These are phyloP conservation scores for Xestobium rufovillosum DNA, from an alignment of 2,888 invertebrate genomes.

Conservation along the genomic window DNA sequence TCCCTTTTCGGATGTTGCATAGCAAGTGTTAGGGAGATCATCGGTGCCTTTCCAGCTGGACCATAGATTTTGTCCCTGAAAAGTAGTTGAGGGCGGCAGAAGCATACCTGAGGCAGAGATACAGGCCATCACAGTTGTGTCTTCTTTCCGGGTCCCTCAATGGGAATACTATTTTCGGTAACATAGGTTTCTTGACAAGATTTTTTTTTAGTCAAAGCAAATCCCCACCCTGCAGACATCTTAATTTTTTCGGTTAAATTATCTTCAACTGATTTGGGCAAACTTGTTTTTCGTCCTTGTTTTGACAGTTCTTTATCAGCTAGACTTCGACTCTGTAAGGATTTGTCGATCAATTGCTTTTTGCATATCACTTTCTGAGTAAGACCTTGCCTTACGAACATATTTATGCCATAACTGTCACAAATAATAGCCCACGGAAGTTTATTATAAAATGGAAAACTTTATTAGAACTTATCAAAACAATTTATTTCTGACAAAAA, in stretches of 20 bases:
- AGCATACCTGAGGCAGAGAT: too few species aligned
- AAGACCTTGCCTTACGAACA: conserved; percentile 12
- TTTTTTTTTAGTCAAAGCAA: conserved; percentile 11
- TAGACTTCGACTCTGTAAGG: neutral
- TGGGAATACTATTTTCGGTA: conserved; percentile 14
- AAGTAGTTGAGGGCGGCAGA: conserved; percentile 13
- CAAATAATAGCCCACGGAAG: too few species aligned
- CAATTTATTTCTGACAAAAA: too few species aligned
- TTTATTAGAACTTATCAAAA: too few species aligned
- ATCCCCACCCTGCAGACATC: conserved; percentile 10
- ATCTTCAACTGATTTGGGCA: neutral
- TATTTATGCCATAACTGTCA: too few species aligned
- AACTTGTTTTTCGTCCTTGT: conserved; percentile 4
- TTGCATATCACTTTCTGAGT: conserved; percentile 13
- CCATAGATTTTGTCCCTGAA: too few species aligned
- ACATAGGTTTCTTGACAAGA: conserved; percentile 15
- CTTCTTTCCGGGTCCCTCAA: too few species aligned
- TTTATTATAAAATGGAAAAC: too few species aligned
- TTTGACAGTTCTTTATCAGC: too few species aligned
- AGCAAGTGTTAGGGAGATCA: conserved; percentile 18
- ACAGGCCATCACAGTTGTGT: too few species aligned
- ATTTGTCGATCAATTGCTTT: conserved; percentile 11
- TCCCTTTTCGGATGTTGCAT: conserved; percentile 21
- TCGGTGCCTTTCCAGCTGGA: conserved; percentile 25
- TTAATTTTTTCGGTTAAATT: conserved; percentile 9